Percentiles rank a stretch among this genome's conserved stretches.
phyloP scores from a whole-genome alignment of 2,797 vertebrate species.

The Valencia hispanica region DNA sequence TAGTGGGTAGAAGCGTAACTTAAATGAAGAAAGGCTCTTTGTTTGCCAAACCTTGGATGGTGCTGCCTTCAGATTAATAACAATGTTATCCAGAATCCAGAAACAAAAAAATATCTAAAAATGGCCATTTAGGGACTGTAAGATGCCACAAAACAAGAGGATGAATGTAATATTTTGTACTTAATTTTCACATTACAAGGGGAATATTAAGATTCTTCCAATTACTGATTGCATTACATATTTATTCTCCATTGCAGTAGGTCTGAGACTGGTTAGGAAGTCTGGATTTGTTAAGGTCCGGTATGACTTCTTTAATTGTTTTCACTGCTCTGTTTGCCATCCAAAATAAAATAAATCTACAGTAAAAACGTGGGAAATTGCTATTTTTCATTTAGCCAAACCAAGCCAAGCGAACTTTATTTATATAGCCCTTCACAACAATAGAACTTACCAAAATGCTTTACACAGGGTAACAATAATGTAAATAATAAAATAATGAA shows the following conservation, averaged over 20 bases:
- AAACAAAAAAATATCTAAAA: neutral
- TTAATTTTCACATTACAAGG: neutral
- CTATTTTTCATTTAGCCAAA: neutral
- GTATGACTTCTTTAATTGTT: too few species aligned
- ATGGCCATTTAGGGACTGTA: neutral
- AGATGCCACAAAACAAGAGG: neutral
- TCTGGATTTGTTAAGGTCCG: too few species aligned
- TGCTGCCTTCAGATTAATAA: too few species aligned
- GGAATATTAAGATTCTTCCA: neutral
- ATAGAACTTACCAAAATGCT: too few species aligned
- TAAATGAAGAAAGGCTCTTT: neutral
- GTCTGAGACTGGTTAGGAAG: too few species aligned
- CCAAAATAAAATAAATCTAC: neutral
- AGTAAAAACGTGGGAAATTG: neutral
- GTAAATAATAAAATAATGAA: too few species aligned
- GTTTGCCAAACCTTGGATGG: neutral
- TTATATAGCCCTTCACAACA: too few species aligned
- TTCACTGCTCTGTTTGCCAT: too few species aligned
- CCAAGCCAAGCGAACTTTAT: too few species aligned
- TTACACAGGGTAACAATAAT: too few species aligned
- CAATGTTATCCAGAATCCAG: neutral
- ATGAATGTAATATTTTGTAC: too few species aligned
- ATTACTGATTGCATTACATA: neutral
- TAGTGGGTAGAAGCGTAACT: neutral
- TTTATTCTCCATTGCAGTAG: too few species aligned